Base-by-base conservation (phyloP, 2,113 vertebrate species). In the Illadopsis cleaveri region DNA sequence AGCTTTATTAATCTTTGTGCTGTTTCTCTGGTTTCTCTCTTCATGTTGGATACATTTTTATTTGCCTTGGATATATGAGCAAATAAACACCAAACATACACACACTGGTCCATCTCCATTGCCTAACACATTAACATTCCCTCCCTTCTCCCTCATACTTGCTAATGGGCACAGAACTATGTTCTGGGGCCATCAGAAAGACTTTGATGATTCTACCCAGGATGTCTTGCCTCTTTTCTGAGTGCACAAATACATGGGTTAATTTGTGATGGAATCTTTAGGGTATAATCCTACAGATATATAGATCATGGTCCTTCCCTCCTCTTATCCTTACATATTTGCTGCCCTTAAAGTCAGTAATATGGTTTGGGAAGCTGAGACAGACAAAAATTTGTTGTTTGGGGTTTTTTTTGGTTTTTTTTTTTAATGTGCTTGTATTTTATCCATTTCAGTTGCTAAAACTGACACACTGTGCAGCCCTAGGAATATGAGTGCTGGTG, bases 21-120 rank as follows among this genome's bases (percentile, higher is more conserved):
- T n/a, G 8, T 76, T 91, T 72, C 71, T 86, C 58, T 33, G 48
- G 37, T 72, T 94, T 72, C 23, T 85, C 37, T 38, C 25, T 92
- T 87, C n/a, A 65, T 12, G 66, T 35, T 90, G 57, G 25, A 76
- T 15, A 5, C 2, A 1, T 61, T 31, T 85, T 90, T 76, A 27
- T 76, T 71, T 96, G 60, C 53, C 50, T 61, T 61, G 50, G 33
- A 17, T 57, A 22, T 30, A 57, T 9, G 33, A 70, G 19, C 30
- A 82, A 71, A 48, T 20, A 7, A 76, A 21, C 47, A n/a, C 12
- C 28, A 21, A 20, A 20, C n/a, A 23, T 18, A 9, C 11, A 24
- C 24, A 45, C 24, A 17, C 14, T 5, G 25, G 37, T 57, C 20
- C 21, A 31, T 38, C 69, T 53, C 28, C n/a, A 7, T 27, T 82